These are phyloP conservation scores for Hapalemur alaotrensis DNA, from an alignment of 2,797 vertebrate species.

Conservation along the genomic window DNA sequence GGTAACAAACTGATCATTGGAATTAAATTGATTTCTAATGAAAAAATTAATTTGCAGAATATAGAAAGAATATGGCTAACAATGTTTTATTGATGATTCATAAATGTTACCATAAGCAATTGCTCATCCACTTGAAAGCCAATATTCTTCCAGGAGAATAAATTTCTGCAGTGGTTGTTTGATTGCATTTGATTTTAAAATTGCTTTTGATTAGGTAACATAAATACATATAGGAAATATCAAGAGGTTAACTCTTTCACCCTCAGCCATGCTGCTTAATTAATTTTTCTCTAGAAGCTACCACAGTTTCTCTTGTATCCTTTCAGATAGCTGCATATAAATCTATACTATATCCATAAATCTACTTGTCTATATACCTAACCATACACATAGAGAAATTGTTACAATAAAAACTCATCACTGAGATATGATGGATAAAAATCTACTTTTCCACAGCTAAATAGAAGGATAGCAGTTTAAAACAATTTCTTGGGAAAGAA, in stretches of 20 bases:
- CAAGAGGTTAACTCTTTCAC: not conserved
- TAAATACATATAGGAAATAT: not conserved
- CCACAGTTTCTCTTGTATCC: not conserved
- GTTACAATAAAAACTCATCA: not conserved
- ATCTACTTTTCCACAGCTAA: not conserved
- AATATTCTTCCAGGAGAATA: not conserved
- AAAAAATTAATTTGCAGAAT: not conserved
- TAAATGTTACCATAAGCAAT: not conserved
- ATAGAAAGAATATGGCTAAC: not conserved
- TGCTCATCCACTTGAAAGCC: not conserved
- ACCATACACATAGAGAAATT: not conserved
- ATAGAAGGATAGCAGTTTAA: not conserved
- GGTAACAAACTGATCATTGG: not conserved
- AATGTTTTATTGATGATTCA: not conserved
- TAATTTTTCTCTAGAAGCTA: not conserved
- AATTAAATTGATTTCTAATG: not conserved
- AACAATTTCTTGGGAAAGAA: not conserved
- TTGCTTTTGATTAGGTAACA: not conserved
- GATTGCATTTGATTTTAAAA: not conserved
- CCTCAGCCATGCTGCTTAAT: not conserved
- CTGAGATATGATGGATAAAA: not conserved
- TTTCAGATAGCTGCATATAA: not conserved
- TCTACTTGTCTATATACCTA: not conserved
- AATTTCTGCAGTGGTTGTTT: not conserved
- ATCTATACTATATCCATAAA: not conserved